Conservation (phyloP, 2,888 invertebrate species). For the Danaus chrysippus region DNA sequence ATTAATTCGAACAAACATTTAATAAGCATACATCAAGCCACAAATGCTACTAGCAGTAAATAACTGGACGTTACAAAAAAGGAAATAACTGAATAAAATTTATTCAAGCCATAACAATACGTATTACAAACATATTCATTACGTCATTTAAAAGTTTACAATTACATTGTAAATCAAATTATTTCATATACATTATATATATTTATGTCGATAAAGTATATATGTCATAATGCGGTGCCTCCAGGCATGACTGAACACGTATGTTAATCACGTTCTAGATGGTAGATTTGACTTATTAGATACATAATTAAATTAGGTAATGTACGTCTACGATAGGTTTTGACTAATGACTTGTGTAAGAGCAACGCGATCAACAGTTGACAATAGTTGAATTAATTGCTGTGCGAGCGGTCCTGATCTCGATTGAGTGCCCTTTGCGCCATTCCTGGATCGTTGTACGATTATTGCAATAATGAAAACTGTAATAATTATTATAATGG, state of each 20-base stretch:
- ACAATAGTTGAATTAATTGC: conserved; percentile 70
- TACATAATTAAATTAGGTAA: conserved; percentile 46
- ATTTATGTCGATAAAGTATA: background rate
- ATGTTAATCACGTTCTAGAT: conserved; percentile 51
- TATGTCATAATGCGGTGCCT: conserved; percentile 7
- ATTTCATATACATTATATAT: background rate
- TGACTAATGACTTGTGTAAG: conserved; percentile 64
- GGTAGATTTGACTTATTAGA: conserved; percentile 53
- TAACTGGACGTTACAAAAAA: no score
- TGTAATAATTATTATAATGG: conserved; percentile 2
- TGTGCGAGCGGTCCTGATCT: conserved; percentile 32
- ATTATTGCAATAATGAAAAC: conserved; percentile 12
- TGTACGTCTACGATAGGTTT: conserved; percentile 44
- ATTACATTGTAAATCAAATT: no score
- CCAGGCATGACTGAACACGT: conserved; percentile 21
- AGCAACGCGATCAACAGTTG: conserved; percentile 66
- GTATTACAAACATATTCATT: no score
- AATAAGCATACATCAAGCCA: no score
- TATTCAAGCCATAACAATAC: no score
- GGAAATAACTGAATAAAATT: no score
- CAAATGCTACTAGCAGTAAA: no score
- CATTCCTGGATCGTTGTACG: conserved; percentile 23
- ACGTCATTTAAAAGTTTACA: no score
- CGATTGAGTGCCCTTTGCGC: conserved; percentile 23
- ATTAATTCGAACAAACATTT: no score